Base-by-base conservation (phyloP, 2,797 vertebrate species). In the Leptodactylus fallax region DNA sequence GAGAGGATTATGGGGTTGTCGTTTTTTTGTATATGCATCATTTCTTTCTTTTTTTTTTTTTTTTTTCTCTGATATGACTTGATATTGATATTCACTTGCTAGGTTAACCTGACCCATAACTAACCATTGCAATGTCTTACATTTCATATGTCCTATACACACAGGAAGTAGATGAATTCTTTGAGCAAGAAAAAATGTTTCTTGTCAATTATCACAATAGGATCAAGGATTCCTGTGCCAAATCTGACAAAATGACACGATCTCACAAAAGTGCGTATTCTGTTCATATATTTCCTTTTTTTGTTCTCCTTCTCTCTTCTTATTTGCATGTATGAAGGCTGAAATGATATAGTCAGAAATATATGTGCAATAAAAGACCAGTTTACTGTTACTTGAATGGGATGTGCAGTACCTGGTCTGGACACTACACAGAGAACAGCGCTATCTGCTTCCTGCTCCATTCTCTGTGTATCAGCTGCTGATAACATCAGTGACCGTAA, bases 91-190 rank as follows among this genome's bases (percentile, higher is more conserved):
- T 61, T 61, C 21, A 8, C 19, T 23, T 14, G 3, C 12, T 25
- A 1, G 14, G 25, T 27, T 72, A 49, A 8, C 21, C 27, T 5
- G 71, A n/a, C 71, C 71, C 8, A 4, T 21, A 74, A 11, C 36
- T 47, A 7, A 47, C 45, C 17, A 49, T 67, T 27, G 17, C 7
- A 3, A 65, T 27, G 63, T 67, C 63, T 17, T 71, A 7, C 13
- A 3, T 58, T 9, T 65, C 12, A 3, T 79, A 67, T 83, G 23
- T 78, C 49, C 27, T 81, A 69, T 90, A 27, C 88, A 81, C 93
- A 85, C 93, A 99, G 98, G 98, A 99, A 91, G 97, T 98, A 0
- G 98, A 99, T 94, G 98, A 99, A 61, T 99, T 99, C 93, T 99
- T 99, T 94, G 98, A 99, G 90, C 98, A 99, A 93, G 98, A 99